Percentiles rank a stretch among this genome's conserved stretches.
Conservation (phyloP, 2,888 invertebrate species). For the Allygus modestus region DNA sequence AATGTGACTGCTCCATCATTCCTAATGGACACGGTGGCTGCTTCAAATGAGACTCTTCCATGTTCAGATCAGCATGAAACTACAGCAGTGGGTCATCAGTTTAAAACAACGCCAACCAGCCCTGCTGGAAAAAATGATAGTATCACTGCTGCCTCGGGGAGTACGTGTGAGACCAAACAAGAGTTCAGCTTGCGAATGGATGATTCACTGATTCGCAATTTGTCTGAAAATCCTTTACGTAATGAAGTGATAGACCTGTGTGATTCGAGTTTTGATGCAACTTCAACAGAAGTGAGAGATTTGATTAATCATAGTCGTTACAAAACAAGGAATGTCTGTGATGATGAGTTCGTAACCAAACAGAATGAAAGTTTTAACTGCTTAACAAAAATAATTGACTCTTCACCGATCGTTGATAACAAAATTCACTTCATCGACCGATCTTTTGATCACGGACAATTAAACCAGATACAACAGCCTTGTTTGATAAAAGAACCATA, state of each 20-base stretch:
- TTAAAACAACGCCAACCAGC: neutral
- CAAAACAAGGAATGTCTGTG: neutral
- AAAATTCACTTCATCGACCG: neutral
- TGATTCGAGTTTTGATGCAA: conserved; percentile 22
- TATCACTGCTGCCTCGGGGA: neutral
- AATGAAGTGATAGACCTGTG: conserved; percentile 7
- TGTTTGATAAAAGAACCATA: neutral
- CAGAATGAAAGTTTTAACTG: neutral
- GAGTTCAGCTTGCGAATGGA: conserved; percentile 5
- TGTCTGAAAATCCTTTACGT: neutral
- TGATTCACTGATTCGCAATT: neutral
- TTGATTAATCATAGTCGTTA: neutral
- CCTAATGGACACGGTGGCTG: conserved; percentile 22
- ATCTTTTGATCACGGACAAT: neutral
- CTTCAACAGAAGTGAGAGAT: conserved; percentile 6
- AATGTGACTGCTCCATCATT: conserved; percentile 43
- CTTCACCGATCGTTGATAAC: too few species aligned
- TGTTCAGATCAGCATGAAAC: neutral
- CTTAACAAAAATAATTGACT: neutral
- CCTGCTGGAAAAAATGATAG: neutral
- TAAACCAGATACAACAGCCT: neutral
- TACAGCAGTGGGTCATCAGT: neutral
- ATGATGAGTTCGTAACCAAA: neutral
- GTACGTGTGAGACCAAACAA: neutral
- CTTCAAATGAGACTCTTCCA: neutral